Base-by-base conservation (phyloP, 1,140 invertebrate genomes). In the Zaprionus ghesquierei region DNA sequence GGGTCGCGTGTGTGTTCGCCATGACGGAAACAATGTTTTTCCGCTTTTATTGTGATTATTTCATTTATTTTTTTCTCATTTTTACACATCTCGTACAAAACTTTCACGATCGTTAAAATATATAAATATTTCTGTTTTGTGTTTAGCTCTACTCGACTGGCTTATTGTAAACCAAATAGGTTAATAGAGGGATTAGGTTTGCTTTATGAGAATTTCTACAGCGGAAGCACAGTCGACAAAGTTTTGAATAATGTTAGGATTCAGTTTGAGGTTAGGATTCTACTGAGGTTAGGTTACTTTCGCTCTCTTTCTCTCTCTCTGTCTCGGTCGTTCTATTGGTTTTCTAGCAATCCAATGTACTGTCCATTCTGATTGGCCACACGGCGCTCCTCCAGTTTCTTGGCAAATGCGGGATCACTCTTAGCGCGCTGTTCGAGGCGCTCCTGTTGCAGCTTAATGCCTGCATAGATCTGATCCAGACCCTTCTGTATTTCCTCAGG, bases 401-500 rank as follows among this genome's bases (percentile, higher is more conserved):
- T 93, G 56, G 93, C 93, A 60, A 90, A 93, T 56, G 93, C 93
- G 1, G 94, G 94, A 89, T 94, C 93, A 58, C 91, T 92, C 84
- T 94, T 94, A 22, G 92, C 92, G 70, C 94, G 92, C 29, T 92
- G 65, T 10, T 92, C 94, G 33, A 85, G 76, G 22, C 93, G 93
- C 77, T 94, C 93, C 93, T 94, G 93, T 91, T 96, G 95, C 73
- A 95, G 93, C 90, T 94, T 95, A 69, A 96, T 96, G 76, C 95
- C 95, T 38, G 95, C 95, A 87, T 94, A 96, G 91, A 97, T 96
- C 78, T 96, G 94, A 92, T 96, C 96, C 13, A 97, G 93, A 60
- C 96, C 95, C 90, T 96, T 96, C 92, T 96, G 96, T 75, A 97
- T 96, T 93, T 97, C 96, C 59, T 91, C 89, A 22, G 96, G 96